Percentiles rank a stretch among this genome's conserved stretches.
phyloP scores from a whole-genome alignment of 2,113 vertebrate species.

The Chascanopsetta lugubris region DNA sequence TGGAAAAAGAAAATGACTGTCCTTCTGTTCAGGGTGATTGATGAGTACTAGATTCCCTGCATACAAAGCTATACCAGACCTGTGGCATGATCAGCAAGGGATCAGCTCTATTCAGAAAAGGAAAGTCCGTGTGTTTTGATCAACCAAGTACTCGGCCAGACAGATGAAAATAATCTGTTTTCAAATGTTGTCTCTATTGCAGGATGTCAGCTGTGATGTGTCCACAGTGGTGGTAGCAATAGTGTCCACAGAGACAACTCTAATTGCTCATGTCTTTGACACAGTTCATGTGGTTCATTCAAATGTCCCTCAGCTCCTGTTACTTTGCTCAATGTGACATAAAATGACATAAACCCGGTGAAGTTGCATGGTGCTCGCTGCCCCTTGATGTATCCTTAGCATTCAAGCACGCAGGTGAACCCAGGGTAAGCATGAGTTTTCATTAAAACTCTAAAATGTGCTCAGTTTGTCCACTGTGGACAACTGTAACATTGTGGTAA shows the following conservation, averaged over 20 bases:
- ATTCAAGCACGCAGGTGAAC: too few species aligned
- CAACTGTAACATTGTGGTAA: too few species aligned
- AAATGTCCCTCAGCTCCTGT: neutral
- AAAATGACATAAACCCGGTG: too few species aligned
- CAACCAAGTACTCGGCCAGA: neutral
- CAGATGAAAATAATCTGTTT: conserved; percentile 5
- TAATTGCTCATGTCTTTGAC: neutral
- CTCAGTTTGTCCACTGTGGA: too few species aligned
- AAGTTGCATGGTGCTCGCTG: too few species aligned
- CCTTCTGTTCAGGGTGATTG: too few species aligned
- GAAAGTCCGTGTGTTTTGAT: neutral
- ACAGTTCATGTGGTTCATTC: neutral
- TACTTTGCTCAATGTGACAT: too few species aligned
- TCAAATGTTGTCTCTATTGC: neutral
- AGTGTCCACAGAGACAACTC: neutral
- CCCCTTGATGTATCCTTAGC: too few species aligned
- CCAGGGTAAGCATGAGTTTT: too few species aligned
- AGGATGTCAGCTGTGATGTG: neutral
- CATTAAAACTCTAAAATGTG: too few species aligned
- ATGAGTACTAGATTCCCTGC: too few species aligned
- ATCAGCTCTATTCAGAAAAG: neutral
- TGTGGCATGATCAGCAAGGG: conserved; percentile 1
- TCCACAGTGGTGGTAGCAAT: neutral
- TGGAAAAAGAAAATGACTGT: neutral
- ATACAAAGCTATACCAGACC: too few species aligned